Percentiles rank a stretch among this genome's conserved stretches.
Conservation (phyloP, 1,140 invertebrate genomes). For the Hirudo medicinalis region DNA sequence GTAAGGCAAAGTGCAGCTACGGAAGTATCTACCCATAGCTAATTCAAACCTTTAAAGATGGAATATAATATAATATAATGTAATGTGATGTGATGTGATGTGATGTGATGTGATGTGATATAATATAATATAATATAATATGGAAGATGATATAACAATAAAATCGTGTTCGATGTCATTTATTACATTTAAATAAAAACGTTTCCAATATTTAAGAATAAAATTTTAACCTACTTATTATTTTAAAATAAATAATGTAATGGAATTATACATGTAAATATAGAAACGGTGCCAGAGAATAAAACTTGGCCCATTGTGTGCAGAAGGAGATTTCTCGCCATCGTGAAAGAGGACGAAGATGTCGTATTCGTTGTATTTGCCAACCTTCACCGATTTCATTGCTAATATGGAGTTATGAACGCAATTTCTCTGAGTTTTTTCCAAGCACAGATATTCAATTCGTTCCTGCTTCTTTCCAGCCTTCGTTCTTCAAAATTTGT, state of each 20-base stretch:
- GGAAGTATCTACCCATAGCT: conserved; percentile 11
- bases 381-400: not conserved
- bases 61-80: too few species aligned
- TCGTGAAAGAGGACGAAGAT: conserved; percentile 5
- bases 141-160: too few species aligned
- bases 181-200: not conserved
- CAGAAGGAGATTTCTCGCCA: not conserved
- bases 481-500: not conserved
- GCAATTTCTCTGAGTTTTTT: not conserved
- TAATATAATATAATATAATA: too few species aligned
- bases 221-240: not conserved
- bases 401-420: not conserved
- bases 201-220: not conserved
- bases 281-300: conserved; percentile 10
- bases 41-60: conserved; percentile 9
- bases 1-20: conserved; percentile 5
- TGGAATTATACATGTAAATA: not conserved
- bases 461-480: not conserved
- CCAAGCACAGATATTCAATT: conserved; percentile 3
- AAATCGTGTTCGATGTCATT: too few species aligned
- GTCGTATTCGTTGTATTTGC: conserved; percentile 5
- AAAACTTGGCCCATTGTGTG: conserved; percentile 7
- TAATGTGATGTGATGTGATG: too few species aligned
- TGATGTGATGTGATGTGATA: too few species aligned
- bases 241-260: not conserved